Evolutionary conservation across 2,113 vertebrate genomes (phyloP), one percentile per base, ranked within the genome.

Genomic region (Tursiops truncatus): DNA sequence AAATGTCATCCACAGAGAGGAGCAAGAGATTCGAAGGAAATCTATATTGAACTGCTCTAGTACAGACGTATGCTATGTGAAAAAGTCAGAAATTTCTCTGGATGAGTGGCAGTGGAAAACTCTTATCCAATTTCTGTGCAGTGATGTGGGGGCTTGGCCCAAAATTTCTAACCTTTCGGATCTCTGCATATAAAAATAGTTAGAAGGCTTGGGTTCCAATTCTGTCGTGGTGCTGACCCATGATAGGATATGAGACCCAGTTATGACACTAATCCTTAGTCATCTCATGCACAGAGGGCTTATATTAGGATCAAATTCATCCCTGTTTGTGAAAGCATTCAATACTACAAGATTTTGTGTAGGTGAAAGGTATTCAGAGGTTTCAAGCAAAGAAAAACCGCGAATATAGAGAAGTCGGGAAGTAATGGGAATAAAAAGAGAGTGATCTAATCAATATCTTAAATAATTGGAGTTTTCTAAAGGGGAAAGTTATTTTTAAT

Each of bases 21-120:
- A 88, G 62, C 31, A 25, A 68, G 65, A 91, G 79, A 31, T 63
- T 50, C 62, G 50, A 91, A 74, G 74, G 70, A 76, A 93, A 86
- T 91, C 56, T 73, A 6, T 87, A 63, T 77, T 79, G 71, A 50
- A 71, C 56, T 28, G 0, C 47, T 65, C 28, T 41, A 41, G 33
- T 79, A 28, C 58, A 83, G 71, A 88, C 73, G 53, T 71, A 67
- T 20, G 44, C 38, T 71, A 6, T n/a, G 6, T 20, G 53, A 60
- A 90, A 94, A 95, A 93, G 28, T 79, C 41, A 60, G 73, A 94
- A 73, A 20, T 44, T 63, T 87, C 74, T 86, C 80, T 65, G 8
- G 47, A 47, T 12, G 38, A 41, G 11, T 62, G 20, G 83, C 77
- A 77, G 3, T 21, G 53, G 73, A 67, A 84, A 89, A 36, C 76